Base-by-base conservation (phyloP, 2,888 invertebrate species). In the Odontocerum albicorne region DNA sequence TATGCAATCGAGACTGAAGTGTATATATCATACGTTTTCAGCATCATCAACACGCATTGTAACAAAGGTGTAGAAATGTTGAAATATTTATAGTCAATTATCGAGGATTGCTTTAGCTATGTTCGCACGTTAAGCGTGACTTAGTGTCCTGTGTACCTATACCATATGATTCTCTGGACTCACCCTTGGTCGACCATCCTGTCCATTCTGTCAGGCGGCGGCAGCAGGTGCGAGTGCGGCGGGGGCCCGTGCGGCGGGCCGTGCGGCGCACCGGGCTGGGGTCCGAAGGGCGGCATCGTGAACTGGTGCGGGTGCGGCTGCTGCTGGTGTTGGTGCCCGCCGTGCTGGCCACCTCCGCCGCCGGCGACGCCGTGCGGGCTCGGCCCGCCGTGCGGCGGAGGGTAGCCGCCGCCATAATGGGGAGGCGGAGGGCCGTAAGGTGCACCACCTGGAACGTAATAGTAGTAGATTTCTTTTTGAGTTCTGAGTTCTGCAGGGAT, bases 401-500 rank as follows among this genome's bases (percentile, higher is more conserved):
- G 49, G 73, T 71, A 68, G 77, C 77, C 68, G 78, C 78, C 67
- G 70, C 77, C 72, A 70, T 66, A 71, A 56, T 79, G 74, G 17
- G 80, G 82, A 8, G 76, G 82, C 80, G 57, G 82, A 3, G 87
- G 87, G 1, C 86, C 86, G 65, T 86, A 87, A 1, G 86, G 84
- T 59, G 81, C 84, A 1, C 83, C 83, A 20, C 70, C 70, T 39
- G 70, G 69, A 27, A 19, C 13, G 17, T 16, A 39, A 7, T 35
- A n/a, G n/a, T n/a, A n/a, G n/a, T n/a, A n/a, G n/a, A n/a, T n/a
- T n/a, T n/a, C n/a, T n/a, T n/a, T n/a, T n/a, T n/a, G n/a, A n/a
- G n/a, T n/a, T n/a, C n/a, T n/a, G n/a, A n/a, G n/a, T n/a, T n/a
- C n/a, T n/a, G n/a, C n/a, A n/a, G n/a, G n/a, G n/a, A n/a, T n/a